Evolutionary conservation across 23 tunicate species (phyloP).

Genomic region (Botrylloides violaceus): DNA sequence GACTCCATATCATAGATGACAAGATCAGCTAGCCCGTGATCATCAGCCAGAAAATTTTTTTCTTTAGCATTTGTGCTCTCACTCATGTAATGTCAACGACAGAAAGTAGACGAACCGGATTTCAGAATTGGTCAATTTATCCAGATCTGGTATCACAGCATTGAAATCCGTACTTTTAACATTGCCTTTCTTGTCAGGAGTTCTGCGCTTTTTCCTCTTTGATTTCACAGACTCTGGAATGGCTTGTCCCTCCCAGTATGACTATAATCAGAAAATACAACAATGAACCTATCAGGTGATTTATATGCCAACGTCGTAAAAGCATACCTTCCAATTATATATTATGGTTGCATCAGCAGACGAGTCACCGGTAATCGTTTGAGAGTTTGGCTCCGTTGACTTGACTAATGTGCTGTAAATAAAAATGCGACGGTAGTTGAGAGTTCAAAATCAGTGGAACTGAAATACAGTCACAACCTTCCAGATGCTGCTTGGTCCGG

Average conservation of each 20-base stretch:
- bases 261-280: too few species aligned
- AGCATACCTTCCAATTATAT: conserved; percentile 64
- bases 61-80: too few species aligned
- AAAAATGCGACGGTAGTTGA: too few species aligned
- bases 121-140: conserved; percentile 1
- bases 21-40: not conserved
- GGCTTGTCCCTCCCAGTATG: conserved; percentile 22
- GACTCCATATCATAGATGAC: too few species aligned
- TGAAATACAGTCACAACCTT: too few species aligned
- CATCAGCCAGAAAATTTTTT: too few species aligned
- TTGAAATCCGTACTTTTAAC: conserved; percentile 3
- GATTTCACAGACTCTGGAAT: not conserved
- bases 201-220: conserved; percentile 2
- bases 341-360: conserved; percentile 52
- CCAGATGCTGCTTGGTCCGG: too few species aligned
- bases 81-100: not conserved
- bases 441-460: too few species aligned
- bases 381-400: not conserved
- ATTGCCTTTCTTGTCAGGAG: not conserved
- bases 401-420: too few species aligned
- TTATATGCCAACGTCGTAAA: too few species aligned
- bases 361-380: too few species aligned
- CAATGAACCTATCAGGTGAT: too few species aligned
- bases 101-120: conserved; percentile 2
- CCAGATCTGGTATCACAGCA: not conserved